Percentiles rank a stretch among this genome's conserved stretches.
Conservation (phyloP, 2,113 vertebrate species). For the Falco punctatus region DNA sequence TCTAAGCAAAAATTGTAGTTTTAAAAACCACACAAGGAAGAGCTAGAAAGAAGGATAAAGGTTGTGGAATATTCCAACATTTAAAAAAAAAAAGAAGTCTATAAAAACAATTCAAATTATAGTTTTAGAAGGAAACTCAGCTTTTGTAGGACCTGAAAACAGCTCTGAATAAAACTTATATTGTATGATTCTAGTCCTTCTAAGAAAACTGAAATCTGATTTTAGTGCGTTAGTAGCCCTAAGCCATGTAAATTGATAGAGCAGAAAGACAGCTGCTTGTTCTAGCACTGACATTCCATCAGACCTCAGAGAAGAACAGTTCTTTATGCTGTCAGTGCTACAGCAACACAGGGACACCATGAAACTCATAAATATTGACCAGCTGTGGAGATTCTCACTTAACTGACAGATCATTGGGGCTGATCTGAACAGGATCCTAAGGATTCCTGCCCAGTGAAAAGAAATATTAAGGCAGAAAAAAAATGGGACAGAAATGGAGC, state of each 20-base stretch:
- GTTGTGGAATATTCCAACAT: background rate
- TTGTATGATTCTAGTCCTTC: background rate
- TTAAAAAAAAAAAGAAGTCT: background rate
- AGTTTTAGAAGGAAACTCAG: background rate
- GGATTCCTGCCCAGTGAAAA: background rate
- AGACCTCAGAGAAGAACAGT: background rate
- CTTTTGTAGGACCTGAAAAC: background rate
- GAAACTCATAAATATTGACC: background rate
- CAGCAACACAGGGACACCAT: background rate
- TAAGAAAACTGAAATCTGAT: background rate
- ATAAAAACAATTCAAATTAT: background rate
- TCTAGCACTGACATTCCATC: background rate
- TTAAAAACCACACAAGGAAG: background rate
- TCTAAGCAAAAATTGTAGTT: background rate
- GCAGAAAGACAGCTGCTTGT: background rate
- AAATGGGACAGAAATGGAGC: background rate
- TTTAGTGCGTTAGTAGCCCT: background rate
- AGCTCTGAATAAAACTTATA: background rate
- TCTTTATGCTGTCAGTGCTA: background rate
- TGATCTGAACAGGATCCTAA: background rate
- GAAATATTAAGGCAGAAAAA: background rate
- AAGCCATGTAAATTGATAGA: background rate
- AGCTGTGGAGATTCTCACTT: background rate
- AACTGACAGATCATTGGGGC: background rate
- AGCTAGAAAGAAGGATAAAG: background rate